Evolutionary conservation across 2,797 vertebrate genomes (phyloP), one percentile per base, ranked within the genome.

Genomic region (Sebastes kiyomatsui): DNA sequence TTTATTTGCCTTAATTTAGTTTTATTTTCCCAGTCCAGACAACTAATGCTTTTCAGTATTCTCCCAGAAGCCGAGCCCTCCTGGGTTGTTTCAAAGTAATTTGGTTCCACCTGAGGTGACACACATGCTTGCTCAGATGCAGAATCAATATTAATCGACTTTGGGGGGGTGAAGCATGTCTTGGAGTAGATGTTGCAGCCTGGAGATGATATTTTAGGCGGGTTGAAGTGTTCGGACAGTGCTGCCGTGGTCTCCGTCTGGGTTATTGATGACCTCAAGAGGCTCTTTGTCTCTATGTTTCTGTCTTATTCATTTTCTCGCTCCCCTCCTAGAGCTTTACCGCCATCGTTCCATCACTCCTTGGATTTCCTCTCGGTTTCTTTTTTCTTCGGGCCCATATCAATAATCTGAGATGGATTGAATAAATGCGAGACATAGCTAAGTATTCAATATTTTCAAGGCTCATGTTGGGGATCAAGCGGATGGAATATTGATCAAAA

Each of bases 131-230:
- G 78, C 90, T 90, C 88, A 93, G 92, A 92, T 85, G 90, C 89
- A 88, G 86, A 93, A 94, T 95, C 95, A 93, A 95, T 95, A 94
- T 87, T 90, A 93, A 95, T 95, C 77, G 94, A 95, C 89, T 93
- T 22, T 75, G 27, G 9, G 56, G 22, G 58, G 82, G 74, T 38
- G 80, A 70, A 30, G 75, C 85, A 78, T 72, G 84, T 92, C 86
- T 91, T 83, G 60, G 69, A 90, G 87, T 79, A 80, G 87, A 88
- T 85, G 88, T 88, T 92, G 90, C 81, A 81, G 90, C 84, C 72
- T 85, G 86, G 85, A 90, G 88, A 93, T 92, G 88, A 94, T 93
- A 94, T 94, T 94, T 94, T 84, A 92, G 87, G 65, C 32, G 55
- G 71, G 70, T 27, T 82, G 80, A 83, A 84, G 83, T 85, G 88